Conservation (phyloP, 2,113 vertebrate species). For the Vombatus ursinus region DNA sequence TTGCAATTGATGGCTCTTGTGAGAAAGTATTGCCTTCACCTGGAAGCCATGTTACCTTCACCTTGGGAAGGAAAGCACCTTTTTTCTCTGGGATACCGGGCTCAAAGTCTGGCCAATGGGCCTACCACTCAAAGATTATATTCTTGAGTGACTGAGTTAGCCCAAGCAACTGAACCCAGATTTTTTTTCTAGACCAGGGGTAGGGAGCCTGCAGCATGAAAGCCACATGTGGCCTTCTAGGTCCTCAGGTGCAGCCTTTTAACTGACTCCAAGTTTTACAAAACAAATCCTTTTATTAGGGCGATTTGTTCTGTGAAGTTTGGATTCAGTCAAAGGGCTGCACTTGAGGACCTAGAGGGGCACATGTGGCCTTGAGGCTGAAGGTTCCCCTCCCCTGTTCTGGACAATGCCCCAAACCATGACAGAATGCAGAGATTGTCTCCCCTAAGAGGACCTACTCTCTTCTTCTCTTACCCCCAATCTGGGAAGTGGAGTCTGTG, state of each 20-base stretch:
- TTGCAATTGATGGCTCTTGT: background rate
- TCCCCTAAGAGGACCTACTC: background rate
- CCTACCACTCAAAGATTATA: fast-evolving
- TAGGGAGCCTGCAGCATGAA: too few relatives aligned
- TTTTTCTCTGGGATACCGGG: background rate
- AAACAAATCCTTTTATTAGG: too few relatives aligned
- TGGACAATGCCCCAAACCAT: background rate
- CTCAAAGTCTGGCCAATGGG: background rate
- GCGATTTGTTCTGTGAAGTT: too few relatives aligned
- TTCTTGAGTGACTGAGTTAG: background rate
- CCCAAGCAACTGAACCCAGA: background rate
- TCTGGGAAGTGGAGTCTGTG: background rate
- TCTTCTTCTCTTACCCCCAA: background rate
- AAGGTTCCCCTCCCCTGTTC: background rate
- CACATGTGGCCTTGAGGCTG: too few relatives aligned
- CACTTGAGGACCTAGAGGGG: too few relatives aligned
- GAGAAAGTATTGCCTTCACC: background rate
- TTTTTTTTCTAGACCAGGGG: too few relatives aligned
- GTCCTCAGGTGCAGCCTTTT: too few relatives aligned
- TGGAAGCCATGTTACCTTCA: background rate
- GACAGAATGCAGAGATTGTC: background rate
- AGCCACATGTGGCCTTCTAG: too few relatives aligned
- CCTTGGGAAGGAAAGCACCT: background rate
- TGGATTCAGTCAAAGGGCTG: too few relatives aligned
- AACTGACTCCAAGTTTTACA: too few relatives aligned